Evolutionary conservation across 2,113 vertebrate genomes (phyloP), one percentile per base, ranked within the genome.

Genomic region (Noctilio leporinus): DNA sequence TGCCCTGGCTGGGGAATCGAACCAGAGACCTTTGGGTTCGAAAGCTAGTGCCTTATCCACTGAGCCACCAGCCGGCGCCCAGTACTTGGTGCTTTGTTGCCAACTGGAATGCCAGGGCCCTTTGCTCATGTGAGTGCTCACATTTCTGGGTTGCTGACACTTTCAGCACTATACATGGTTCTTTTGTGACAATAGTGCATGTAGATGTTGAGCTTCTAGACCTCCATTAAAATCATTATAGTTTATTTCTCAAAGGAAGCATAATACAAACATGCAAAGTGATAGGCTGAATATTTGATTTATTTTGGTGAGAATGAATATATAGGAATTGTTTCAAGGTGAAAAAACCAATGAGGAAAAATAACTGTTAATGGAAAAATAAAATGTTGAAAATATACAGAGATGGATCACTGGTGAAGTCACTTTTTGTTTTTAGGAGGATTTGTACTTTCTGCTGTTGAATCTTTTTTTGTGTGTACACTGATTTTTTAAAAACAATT

Each of bases 261-360:
- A 43, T 20, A 91, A 95, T 86, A 72, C 40, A n/a, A 28, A 43
- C 43, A 12, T 38, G 59, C 24, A 83, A 89, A 75, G 17, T n/a
- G 72, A 57, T 43, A 59, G 24, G 43, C 2, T 26, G 4, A 30
- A 30, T 28, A 59, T 28, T 82, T 88, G 51, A 92, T 94, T 94
- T 91, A 47, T 87, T 96, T 93, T 95, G 49, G 19, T 69, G 57
- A 35, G 53, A 45, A 95, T 96, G 85, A 95, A 40, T 55, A 84
- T 53, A 84, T 80, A 12, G 53, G 6, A 92, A 67, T 85, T 35
- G 86, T 0, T 11, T 96, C 15, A 96, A 97, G 93, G 73, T 33
- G 65, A 89, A n/a, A 96, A 93, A 96, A 95, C 85, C 93, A 73
- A 88, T 24, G 62, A 49, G 69, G 67, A 87, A 96, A 96, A 45